Evolutionary conservation across 2,888 invertebrate species (phyloP), one percentile per base, ranked within the genome.

Genomic region (Byasa hedistus): DNA sequence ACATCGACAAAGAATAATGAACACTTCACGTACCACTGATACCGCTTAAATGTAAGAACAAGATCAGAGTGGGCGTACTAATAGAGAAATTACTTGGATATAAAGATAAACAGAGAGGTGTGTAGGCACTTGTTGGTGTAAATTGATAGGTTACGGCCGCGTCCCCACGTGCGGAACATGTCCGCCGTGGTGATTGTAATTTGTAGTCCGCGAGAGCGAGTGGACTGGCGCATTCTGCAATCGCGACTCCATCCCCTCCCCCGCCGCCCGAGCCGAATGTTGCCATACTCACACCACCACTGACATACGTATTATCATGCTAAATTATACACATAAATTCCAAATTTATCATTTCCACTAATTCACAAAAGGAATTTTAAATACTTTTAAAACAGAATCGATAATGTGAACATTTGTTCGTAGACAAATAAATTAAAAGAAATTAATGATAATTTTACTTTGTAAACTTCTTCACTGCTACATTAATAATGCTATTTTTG

Each of bases 151-250:
- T 77, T 81, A 80, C 80, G 81, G 77, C 80, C 79, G 78, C 68
- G 82, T 84, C 82, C 76, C 85, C 88, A 89, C 89, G 89, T 87
- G 89, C 86, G 83, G 83, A 68, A 89, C 89, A 85, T 82, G 88
- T 81, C 81, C 78, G 84, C 76, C 79, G 82, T 87, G 89, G 91
- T 91, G 91, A 91, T 91, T 90, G 91, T 89, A 90, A 91, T 90
- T 91, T 91, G 91, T 91, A 84, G 91, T 81, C 85, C 86, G 85
- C 87, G 73, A 80, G 85, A 78, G 85, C 84, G 65, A 70, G 69
- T 76, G 71, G 39, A 66, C 63, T 54, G 80, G 73, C 69, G 68
- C 78, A 85, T 84, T 88, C 87, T 86, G 80, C 77, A 78, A 78
- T 69, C 64, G 61, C 66, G 58, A 65, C 54, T 27, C 24, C 51